Evolutionary conservation across 1,140 invertebrate genomes (phyloP).

Genomic region (Coelopa frigida): DNA sequence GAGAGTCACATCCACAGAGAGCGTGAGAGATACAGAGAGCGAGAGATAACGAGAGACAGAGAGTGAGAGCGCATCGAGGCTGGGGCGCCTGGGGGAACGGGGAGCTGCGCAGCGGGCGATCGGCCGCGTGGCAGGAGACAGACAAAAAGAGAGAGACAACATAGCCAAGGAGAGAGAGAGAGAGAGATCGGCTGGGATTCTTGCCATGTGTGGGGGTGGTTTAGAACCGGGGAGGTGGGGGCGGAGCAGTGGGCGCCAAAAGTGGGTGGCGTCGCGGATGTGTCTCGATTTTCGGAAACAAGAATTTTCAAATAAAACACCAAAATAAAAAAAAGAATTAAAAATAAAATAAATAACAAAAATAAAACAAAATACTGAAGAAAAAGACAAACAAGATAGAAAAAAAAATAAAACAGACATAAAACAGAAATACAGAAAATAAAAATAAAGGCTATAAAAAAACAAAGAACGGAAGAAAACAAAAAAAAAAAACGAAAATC

Average conservation of each 20-base stretch:
- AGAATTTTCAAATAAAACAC: no score
- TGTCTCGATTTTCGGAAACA: no score
- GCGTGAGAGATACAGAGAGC: background rate
- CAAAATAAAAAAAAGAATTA: background rate
- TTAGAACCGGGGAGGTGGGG: no score
- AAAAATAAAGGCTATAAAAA: constrained; percentile 1
- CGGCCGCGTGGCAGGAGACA: constrained; percentile 1
- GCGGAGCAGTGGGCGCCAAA: no score
- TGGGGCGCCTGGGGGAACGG: background rate
- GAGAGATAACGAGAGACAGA: background rate
- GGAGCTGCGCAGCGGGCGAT: background rate
- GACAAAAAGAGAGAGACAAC: background rate
- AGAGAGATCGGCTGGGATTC: no score
- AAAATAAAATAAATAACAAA: background rate
- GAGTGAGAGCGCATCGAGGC: background rate
- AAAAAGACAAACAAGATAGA: background rate
- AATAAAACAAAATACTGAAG: background rate
- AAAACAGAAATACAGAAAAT: background rate
- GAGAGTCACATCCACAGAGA: background rate
- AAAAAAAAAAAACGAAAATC: background rate
- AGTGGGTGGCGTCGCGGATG: no score
- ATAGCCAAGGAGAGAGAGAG: background rate
- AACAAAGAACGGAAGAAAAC: background rate
- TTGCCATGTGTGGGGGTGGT: no score
- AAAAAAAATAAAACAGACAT: background rate